Evolutionary conservation across 2,888 invertebrate genomes (phyloP), one percentile per base, ranked within the genome.

Genomic region (Drosophila monieri): DNA sequence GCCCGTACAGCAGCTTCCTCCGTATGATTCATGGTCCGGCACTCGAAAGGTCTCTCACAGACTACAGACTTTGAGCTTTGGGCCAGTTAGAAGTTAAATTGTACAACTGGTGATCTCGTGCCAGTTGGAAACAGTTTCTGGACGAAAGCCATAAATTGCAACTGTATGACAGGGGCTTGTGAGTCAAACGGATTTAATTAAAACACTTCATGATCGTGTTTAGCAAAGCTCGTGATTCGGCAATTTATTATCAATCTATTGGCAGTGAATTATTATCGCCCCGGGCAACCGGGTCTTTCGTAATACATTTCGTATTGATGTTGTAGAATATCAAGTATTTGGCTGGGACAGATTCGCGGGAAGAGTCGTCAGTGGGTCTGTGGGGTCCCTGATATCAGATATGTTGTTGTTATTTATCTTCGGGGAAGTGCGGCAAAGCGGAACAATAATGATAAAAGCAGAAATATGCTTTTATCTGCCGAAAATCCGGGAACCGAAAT

Each of bases 391-490:
- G 46, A 47, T 54, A 61, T 56, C 35, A 44, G 35, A 66, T 55
- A 23, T 18, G 27, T 10, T 35, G 35, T 46, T 52, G 53, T 62
- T 64, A 64, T 64, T 62, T 64, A 46, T 53, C 37, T 62, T 37
- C 8, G 64, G 39, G 41, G 54, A 27, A 41, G 30, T 41, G 30
- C 27, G 32, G 18, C 14, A 35, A 6, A 35, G 35, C 35, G 35
- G 35, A 35, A 35, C 35, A 35, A 62, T 52, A 62, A 44, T 9
- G 37, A 30, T 27, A 61, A 62, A 35, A 49, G 56, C 51, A 10
- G 54, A 76, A 69, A 65, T 62, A 59, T 74, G 76, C 73, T 74
- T 80, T 78, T 30, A 74, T 70, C 44, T 54, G 48, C 59, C 61
- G 73, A 52, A 74, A 73, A 74, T 37, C 30, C 43, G 18, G 21